These are phyloP conservation scores for Clarias magur DNA, from an alignment of 2,113 vertebrate species.

Conservation along the genomic window DNA sequence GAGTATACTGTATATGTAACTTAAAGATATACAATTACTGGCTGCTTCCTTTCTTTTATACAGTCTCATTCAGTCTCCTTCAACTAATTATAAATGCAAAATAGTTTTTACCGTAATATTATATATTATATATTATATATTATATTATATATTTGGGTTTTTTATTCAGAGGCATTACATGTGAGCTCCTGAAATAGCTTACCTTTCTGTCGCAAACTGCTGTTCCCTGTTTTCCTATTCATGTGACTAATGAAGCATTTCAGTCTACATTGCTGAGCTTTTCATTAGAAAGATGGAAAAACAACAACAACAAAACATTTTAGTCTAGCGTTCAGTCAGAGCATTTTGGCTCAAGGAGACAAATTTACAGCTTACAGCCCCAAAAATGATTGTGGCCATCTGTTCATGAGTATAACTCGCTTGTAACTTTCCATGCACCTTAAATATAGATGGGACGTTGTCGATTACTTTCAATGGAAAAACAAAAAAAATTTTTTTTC, in stretches of 20 bases:
- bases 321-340: not conserved
- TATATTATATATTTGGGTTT: too few species aligned
- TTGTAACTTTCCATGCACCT: not conserved
- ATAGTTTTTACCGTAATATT: not conserved
- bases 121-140: too few species aligned
- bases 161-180: not conserved
- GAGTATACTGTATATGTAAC: not conserved
- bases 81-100: not conserved
- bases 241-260: slow-evolving; percentile 16
- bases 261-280: slow-evolving; percentile 14
- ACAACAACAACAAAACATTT: not conserved
- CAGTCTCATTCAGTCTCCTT: not conserved
- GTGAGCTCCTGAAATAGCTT: not conserved
- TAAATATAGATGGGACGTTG: not conserved
- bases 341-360: not conserved
- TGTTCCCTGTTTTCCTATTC: not conserved
- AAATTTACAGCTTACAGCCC: not conserved
- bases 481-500: not conserved
- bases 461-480: not conserved
- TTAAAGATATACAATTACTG: not conserved
- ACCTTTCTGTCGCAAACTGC: slow-evolving; percentile 9
- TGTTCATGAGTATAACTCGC: slow-evolving; percentile 1
- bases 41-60: not conserved
- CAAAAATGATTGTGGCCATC: not conserved
- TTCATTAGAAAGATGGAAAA: not conserved